A percentile compares a stretch with the other conserved stretches of the same genome.
phyloP scores from a whole-genome alignment of 2,888 invertebrate genomes.

The Agonum fuliginosum region DNA sequence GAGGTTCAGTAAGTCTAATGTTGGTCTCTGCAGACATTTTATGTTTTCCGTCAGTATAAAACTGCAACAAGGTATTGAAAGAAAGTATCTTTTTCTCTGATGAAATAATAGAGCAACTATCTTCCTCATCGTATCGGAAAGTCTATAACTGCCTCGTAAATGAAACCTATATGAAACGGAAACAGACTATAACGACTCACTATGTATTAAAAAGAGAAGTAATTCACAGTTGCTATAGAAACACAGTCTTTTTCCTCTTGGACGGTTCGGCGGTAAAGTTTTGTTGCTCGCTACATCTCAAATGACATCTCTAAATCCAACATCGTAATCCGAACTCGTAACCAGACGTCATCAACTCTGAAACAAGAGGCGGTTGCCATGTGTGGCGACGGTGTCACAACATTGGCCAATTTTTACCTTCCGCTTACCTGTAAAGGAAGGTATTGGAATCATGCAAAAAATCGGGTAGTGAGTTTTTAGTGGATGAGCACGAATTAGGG shows the following conservation, averaged over 20 bases:
- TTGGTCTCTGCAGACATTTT: background rate
- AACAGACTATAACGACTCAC: conserved; percentile 8
- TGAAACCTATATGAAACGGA: conserved; percentile 18
- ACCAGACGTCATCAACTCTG: background rate
- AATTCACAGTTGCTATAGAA: background rate
- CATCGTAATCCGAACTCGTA: conserved; percentile 20
- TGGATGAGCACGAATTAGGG: too few species aligned
- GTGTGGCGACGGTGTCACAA: too few species aligned
- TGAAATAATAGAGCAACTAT: conserved; percentile 1
- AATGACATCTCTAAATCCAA: conserved; percentile 14
- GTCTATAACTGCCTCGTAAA: conserved; percentile 32
- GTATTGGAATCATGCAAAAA: too few species aligned
- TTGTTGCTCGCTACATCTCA: conserved; percentile 11
- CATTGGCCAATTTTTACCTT: conserved; percentile 13
- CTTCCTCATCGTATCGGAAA: background rate
- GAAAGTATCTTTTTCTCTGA: conserved; percentile 1
- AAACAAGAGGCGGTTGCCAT: conserved; percentile 2
- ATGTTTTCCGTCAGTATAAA: background rate
- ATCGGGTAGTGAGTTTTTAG: too few species aligned
- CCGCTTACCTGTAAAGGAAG: too few species aligned
- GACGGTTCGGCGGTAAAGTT: background rate
- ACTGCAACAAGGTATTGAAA: background rate
- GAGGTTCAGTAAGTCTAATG: too few species aligned
- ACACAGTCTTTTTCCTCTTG: background rate
- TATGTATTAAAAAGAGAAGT: conserved; percentile 32